Evolutionary conservation across 2,113 vertebrate genomes (phyloP), one percentile per base, ranked within the genome.

Genomic region (Lagenorhynchus albirostris): DNA sequence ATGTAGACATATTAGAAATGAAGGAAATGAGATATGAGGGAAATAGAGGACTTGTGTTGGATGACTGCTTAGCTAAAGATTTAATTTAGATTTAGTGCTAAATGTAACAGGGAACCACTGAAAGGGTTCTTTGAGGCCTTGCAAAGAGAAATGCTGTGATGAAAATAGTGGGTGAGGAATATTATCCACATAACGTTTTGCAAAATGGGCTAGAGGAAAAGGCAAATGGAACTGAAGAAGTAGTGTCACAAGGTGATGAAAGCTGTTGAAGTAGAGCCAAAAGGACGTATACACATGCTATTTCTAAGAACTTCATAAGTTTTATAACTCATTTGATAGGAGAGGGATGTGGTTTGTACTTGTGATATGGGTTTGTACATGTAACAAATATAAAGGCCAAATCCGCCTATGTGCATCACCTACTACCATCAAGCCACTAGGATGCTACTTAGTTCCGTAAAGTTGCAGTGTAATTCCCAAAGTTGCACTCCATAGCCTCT

Each of bases 31-130:
- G 44, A 50, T 85, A 84, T 89, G 23, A 17, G 17, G 7, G 13
- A 95, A 94, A 50, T 77, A 77, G 47, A 89, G 6, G 71, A 29
- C 53, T 95, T 81, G n/a, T 70, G 29, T 88, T 81, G 53, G 58
- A 83, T 84, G n/a, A 91, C 58, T 79, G 26, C 3, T 96, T 63
- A 91, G 21, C 31, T 97, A 82, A 96, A 74, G 20, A 65, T 91
- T 94, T 83, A 44, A 79, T 86, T 96, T 87, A 90, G 47, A 77
- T 47, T 53, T 53, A 95, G 79, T 86, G n/a, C 20, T 86, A 93
- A 82, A 50, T 80, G 29, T 38, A 88, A 71, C 36, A 84, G 81
- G 68, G 25, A 95, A 33, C n/a, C n/a, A 76, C 26, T 70, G 33
- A 33, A 73, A 84, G 9, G 11, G 10, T 91, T 83, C 71, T 26